phyloP scores from a whole-genome alignment of 2,797 vertebrate species.

The Aeoliscus strigatus region DNA sequence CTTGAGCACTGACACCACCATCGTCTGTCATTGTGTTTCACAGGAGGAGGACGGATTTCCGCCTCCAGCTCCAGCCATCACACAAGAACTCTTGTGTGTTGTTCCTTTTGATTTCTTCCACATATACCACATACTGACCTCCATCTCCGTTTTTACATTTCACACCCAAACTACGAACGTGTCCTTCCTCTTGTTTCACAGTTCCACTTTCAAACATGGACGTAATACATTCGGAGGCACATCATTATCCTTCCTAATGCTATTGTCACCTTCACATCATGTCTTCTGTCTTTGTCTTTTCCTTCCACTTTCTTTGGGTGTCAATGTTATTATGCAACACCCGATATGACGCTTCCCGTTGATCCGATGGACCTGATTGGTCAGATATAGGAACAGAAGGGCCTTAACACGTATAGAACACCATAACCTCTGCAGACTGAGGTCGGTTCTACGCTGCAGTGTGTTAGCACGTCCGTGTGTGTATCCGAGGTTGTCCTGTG shows the following conservation, averaged over 20 bases:
- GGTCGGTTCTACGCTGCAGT: slow-evolving; percentile 8
- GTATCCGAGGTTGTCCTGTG: slow-evolving; percentile 23
- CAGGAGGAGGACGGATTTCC: slow-evolving; percentile 26
- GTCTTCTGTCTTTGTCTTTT: slow-evolving; percentile 12
- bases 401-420: too few relatives aligned
- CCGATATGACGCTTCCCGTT: too few relatives aligned
- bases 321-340: neutral
- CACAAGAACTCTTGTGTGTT: slow-evolving; percentile 25
- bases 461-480: slow-evolving; percentile 9
- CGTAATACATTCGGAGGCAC: slow-evolving; percentile 15
- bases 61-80: slow-evolving; percentile 37
- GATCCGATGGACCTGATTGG: too few relatives aligned
- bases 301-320: slow-evolving; percentile 10
- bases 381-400: slow-evolving; percentile 4
- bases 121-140: slow-evolving; percentile 30
- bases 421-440: slow-evolving; percentile 4
- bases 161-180: slow-evolving; percentile 23
- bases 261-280: slow-evolving; percentile 13
- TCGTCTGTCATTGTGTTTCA: slow-evolving; percentile 45
- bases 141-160: slow-evolving; percentile 19
- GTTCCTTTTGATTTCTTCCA: slow-evolving; percentile 47
- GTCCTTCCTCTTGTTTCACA: slow-evolving; percentile 18
- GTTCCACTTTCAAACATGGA: slow-evolving; percentile 9
- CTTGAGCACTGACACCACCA: slow-evolving; percentile 47
- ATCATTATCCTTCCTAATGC: slow-evolving; percentile 1